Percentiles rank a stretch among this genome's conserved stretches.
phyloP scores from a whole-genome alignment of 1,140 invertebrate species.

The Homalodisca vitripennis region DNA sequence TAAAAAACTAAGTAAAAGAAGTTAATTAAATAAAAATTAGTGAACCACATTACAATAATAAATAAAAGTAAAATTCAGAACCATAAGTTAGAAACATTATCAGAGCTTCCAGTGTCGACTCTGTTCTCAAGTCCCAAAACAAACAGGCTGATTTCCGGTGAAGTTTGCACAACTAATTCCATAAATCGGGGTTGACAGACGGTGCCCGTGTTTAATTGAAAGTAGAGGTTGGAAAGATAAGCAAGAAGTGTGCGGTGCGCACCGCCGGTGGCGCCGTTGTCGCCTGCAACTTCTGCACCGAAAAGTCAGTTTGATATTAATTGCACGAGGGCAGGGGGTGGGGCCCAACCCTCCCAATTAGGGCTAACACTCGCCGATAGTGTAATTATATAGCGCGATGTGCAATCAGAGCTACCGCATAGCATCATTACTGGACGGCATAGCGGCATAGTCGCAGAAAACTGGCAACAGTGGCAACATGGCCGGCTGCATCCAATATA shows the following conservation, averaged over 20 bases:
- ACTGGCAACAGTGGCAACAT: not conserved
- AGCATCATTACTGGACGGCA: conserved; percentile 10
- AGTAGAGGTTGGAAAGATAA: not conserved
- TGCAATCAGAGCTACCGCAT: conserved; percentile 21
- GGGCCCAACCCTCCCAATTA: conserved; percentile 7
- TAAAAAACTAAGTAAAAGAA: not conserved
- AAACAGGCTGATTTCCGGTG: not conserved
- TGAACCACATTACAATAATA: not conserved
- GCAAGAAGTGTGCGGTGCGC: not conserved
- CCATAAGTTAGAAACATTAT: not conserved
- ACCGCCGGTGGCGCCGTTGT: not conserved
- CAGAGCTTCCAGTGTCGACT: not conserved
- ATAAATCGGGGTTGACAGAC: not conserved
- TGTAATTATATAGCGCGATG: conserved; percentile 22
- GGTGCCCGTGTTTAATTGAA: not conserved
- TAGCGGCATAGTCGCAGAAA: conserved; percentile 8
- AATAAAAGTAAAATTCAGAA: not conserved
- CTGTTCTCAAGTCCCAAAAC: not conserved
- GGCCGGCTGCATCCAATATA: not conserved
- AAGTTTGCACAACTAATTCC: conserved; percentile 18
- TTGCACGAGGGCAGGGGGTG: not conserved
- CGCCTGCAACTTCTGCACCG: not conserved
- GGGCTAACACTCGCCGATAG: conserved; percentile 22
- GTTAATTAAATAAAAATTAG: not conserved
- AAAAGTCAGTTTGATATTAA: not conserved